Evolutionary conservation across 2,888 invertebrate species (phyloP), one percentile per base, ranked within the genome.

Genomic region (Dioctria rufipes): DNA sequence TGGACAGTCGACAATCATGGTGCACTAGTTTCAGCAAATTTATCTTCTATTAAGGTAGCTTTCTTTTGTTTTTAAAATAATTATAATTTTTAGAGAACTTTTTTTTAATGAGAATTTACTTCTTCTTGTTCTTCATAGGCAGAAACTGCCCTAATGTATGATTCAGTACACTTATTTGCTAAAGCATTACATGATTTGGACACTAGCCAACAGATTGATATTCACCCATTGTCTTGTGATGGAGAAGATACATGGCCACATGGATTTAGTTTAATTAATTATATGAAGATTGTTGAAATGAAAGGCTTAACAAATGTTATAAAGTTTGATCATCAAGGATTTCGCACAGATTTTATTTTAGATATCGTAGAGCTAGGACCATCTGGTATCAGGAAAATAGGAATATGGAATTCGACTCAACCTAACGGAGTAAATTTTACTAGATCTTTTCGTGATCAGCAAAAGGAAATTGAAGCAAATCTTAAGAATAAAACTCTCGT

Each of bases 281-380:
- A 97, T 87, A 97, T 98, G 96, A 97, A 96, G 92, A 95, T 96
- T 87, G 98, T 97, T 83, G 96, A 96, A 90, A 95, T 96, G 93
- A 93, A 94, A 85, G 98, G 98, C n/a, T 90, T 97, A 84, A 97
- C 97, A 1, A 98, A 98, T 83, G 93, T 94, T 80, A 96, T 98
- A 86, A 96, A 96, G 90, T 97, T 98, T 89, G 97, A 98, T 90
- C 95, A 95, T 89, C 95, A 96, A 90, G 98, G 98, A 79, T 96
- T 96, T 89, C 92, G 98, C 82, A 95, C 96, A 66, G 95, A 97
- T 88, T 97, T 98, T 87, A 93, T 94, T 83, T 91, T 98, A 84
- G 98, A 98, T 87, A 95, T 98, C 84, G 94, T 98, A 83, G 97
- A 98, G 88, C 91, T 98, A 83, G 94, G 94, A 79, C 93, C 95